phyloP scores from a whole-genome alignment of 2,113 vertebrate genomes.

The Circaetus gallicus region DNA sequence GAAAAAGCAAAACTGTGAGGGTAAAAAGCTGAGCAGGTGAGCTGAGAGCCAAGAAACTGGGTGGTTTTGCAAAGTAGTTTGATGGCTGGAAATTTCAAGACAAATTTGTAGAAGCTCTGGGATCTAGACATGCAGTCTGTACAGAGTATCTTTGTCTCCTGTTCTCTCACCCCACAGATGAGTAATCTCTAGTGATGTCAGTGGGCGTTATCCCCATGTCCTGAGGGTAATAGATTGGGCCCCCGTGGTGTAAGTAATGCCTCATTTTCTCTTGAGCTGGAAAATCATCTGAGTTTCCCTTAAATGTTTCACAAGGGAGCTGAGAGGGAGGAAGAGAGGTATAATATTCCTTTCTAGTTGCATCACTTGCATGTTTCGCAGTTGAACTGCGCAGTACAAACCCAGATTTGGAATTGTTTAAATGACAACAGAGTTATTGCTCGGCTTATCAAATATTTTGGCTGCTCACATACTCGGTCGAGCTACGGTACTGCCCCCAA shows the following conservation, averaged over 20 bases:
- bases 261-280: slow-evolving; percentile 19
- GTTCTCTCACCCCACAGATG: neutral
- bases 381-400: neutral
- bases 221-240: neutral
- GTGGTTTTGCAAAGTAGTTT: neutral
- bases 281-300: slow-evolving; percentile 7
- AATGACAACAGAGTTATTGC: slow-evolving; percentile 6
- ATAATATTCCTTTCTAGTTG: slow-evolving; percentile 46
- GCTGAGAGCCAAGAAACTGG: neutral
- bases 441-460: slow-evolving; percentile 35
- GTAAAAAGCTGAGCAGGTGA: slow-evolving; percentile 1
- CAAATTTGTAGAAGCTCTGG: neutral
- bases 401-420: neutral
- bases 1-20: neutral
- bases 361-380: neutral
- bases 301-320: slow-evolving; percentile 23
- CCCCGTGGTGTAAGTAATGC: neutral
- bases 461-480: neutral
- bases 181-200: slow-evolving; percentile 52
- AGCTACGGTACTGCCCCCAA: neutral
- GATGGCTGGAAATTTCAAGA: neutral
- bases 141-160: neutral
- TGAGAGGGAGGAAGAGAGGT: neutral
- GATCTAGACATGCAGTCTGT: neutral
- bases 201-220: slow-evolving; percentile 5